Base-by-base conservation (phyloP, 2,888 invertebrate species). In the Ferrisia virgata region DNA sequence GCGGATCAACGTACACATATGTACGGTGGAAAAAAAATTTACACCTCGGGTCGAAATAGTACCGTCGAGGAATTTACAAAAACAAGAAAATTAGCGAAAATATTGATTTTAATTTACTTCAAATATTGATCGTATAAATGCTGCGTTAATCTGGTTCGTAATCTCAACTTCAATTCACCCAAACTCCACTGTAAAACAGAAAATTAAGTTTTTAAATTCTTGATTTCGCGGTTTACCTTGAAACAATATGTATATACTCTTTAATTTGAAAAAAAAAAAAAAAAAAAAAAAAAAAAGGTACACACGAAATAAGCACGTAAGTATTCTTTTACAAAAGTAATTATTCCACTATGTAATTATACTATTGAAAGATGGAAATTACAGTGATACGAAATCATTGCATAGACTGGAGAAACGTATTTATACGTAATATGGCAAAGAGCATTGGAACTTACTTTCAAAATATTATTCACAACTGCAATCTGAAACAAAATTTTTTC, bases 101-200 rank as follows among this genome's bases (percentile, higher is more conserved):
- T 81, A 36, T 43, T 2, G 18, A 36, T 39, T 58, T 81, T 69
- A 85, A 91, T 92, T 93, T 90, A 97, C 95, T 94, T 95, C 86
- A 99, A 91, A 89, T 99, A 99, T 88, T 97, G 94, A 87, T 94
- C 93, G 89, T 97, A 95, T 85, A 99, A 90, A 89, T 96, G 92
- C 86, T 93, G 91, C 5, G 97, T 95, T 86, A 99, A 91, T 88
- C 97, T 94, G 58, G 96, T 95, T 87, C 99, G 91, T 87, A 99
- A 93, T 86, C 96, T 91, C 79, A 99, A 90, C 89, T 98, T 98
- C 87, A 97, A 90, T 90, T 98, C 97, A 85, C 96, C 96, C 88
- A 99, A 92, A 86, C 97, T 95, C 92, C 96, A 98, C 91, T 91
- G 88, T 72, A 87, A 87, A 79, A 28, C 15, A 15, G 28, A 58